Base-by-base conservation (phyloP, 2,113 vertebrate genomes). In the Rattus rattus region DNA sequence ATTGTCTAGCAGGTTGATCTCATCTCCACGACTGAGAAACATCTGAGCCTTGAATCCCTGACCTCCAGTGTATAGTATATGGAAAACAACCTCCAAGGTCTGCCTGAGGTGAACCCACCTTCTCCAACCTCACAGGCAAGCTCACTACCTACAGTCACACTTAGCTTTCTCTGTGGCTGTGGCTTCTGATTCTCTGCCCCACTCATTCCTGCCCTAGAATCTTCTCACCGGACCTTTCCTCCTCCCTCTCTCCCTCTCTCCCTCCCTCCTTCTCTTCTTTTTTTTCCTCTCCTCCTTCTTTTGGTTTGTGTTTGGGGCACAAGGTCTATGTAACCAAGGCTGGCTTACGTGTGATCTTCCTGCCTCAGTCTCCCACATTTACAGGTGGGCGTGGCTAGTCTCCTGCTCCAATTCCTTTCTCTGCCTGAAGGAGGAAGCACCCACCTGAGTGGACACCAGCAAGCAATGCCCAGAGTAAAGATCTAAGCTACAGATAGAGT, bases 321-420 rank as follows among this genome's bases (percentile, higher is more conserved):
- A 86, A 20, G 61, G 7, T 43, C n/a, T 63, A 8, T 28, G 12
- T 63, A 63, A 67, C 28, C 83, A 26, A 47, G 61, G 5, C 61
- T 67, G 16, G 39, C 4, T 47, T 65, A 84, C 61, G 6, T 30
- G 59, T 30, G 61, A 54, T 72, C 28, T 70, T 73, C 39, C 85
- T 72, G 36, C 33, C 47, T 54, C 11, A 1, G 30, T 33, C 85
- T 56, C 8, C 33, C 70, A 56, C 7, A 0, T 56, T 88, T 88
- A 72, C 49, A 59, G 22, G 16, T 26, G 24, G 22, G 36, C 24
- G 59, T 11, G 2, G 24, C 54, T n/a, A 9, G 33, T 33, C 24
- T 73, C 88, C 94, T 79, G 83, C 90, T 76, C 76, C 70, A 65
- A 89, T 67, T 91, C 80, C 30, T 75, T 92, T 52, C 91, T 92